A percentile compares a stretch with the other conserved stretches of the same genome.
Conservation (phyloP, 2,888 invertebrate species). For the Drosophila glabriapex region DNA sequence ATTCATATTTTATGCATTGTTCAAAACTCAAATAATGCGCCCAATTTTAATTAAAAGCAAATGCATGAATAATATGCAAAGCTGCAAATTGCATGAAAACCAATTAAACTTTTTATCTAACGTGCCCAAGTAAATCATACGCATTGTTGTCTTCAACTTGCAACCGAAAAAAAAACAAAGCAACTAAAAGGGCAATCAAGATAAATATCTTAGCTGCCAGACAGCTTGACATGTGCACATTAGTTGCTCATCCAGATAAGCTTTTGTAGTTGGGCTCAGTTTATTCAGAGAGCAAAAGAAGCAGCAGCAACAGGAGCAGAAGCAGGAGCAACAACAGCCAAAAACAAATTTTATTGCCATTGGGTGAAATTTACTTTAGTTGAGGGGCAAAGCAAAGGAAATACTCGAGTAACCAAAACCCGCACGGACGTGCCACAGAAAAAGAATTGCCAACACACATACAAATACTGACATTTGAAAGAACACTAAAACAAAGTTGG, state of each 20-base stretch:
- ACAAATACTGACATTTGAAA: slow-evolving; percentile 7
- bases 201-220: slow-evolving; percentile 55
- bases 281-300: slow-evolving; percentile 31
- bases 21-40: slow-evolving; percentile 32
- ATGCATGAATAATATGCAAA: slow-evolving; percentile 45
- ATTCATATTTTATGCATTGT: slow-evolving; percentile 4
- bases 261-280: slow-evolving; percentile 38
- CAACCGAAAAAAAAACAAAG: background rate
- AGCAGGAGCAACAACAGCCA: slow-evolving; percentile 14
- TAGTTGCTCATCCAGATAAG: slow-evolving; percentile 66
- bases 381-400: slow-evolving; percentile 45
- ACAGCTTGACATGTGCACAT: slow-evolving; percentile 63
- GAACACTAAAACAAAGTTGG: slow-evolving; percentile 35
- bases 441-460: slow-evolving; percentile 12
- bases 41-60: slow-evolving; percentile 70
- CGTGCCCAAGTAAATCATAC: slow-evolving; percentile 67
- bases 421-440: slow-evolving; percentile 48
- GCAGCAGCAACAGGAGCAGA: slow-evolving; percentile 15
- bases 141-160: slow-evolving; percentile 59
- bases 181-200: slow-evolving; percentile 54
- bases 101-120: slow-evolving; percentile 74
- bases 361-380: slow-evolving; percentile 53
- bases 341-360: slow-evolving; percentile 64
- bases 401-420: slow-evolving; percentile 36
- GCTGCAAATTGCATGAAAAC: slow-evolving; percentile 70